Percentiles rank a stretch among this genome's conserved stretches.
These are phyloP conservation scores for Mormyrus lacerda DNA, from an alignment of 2,113 vertebrate genomes.

Conservation along the genomic window DNA sequence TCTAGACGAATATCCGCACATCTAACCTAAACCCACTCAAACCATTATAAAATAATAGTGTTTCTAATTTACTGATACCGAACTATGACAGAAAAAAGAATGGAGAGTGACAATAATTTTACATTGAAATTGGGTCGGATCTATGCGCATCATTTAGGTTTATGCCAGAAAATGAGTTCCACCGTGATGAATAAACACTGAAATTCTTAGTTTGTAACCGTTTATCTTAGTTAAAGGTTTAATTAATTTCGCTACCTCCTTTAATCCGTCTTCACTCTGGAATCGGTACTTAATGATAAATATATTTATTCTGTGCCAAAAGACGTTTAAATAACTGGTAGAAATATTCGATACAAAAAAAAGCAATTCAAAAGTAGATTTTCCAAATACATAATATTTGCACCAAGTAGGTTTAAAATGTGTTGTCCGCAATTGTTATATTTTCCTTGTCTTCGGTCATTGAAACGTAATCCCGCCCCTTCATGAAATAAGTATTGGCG, in stretches of 20 bases:
- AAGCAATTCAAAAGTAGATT: neutral
- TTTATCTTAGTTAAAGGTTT: neutral
- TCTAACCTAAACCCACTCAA: neutral
- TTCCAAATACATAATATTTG: neutral
- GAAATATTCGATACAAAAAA: neutral
- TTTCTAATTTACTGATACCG: neutral
- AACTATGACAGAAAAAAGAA: neutral
- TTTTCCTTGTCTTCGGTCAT: neutral
- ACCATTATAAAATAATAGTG: neutral
- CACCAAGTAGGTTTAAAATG: neutral
- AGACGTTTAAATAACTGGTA: neutral
- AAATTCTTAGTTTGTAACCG: neutral
- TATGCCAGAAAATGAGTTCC: neutral
- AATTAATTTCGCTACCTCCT: neutral
- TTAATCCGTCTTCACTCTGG: neutral
- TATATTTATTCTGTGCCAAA: neutral
- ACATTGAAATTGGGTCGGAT: neutral
- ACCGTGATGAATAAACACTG: neutral
- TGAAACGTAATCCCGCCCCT: conserved; percentile 21
- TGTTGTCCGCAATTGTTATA: neutral
- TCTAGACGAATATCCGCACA: neutral
- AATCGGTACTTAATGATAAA: neutral
- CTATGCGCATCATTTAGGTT: neutral
- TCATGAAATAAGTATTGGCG: conserved; percentile 28
- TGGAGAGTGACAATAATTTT: neutral